A percentile compares a stretch with the other conserved stretches of the same genome.
Conservation (phyloP, 2,888 invertebrate genomes). For the Cheiracanthium punctorium region DNA sequence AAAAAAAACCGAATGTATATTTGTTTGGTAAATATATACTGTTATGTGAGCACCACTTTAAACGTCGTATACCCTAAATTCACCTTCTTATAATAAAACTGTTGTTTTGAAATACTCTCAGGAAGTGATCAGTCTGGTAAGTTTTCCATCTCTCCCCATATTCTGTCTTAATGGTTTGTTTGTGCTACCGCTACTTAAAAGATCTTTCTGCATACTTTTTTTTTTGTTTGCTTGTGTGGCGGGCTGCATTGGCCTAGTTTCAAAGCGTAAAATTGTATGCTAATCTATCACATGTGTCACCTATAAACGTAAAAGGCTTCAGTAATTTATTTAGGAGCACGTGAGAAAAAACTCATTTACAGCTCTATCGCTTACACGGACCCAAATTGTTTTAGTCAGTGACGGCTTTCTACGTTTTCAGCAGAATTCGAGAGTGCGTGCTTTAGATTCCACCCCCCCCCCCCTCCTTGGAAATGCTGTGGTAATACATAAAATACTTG, state of each 20-base stretch:
- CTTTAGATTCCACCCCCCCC: too few species aligned
- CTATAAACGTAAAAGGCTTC: not conserved
- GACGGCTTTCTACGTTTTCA: too few species aligned
- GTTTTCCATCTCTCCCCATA: not conserved
- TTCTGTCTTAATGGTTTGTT: not conserved
- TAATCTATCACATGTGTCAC: not conserved
- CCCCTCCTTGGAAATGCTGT: too few species aligned
- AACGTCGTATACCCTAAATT: not conserved
- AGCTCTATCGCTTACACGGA: too few species aligned
- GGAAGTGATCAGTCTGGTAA: not conserved
- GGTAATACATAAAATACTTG: too few species aligned
- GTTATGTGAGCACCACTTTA: too few species aligned
- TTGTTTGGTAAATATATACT: too few species aligned
- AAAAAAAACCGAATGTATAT: too few species aligned
- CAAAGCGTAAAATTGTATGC: constrained; percentile 20
- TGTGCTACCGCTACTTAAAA: not conserved
- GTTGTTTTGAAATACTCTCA: not conserved
- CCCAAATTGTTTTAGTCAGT: too few species aligned
- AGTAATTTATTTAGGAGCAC: not conserved
- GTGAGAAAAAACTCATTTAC: too few species aligned
- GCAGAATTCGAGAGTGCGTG: too few species aligned
- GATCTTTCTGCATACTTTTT: not conserved
- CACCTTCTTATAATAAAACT: not conserved
- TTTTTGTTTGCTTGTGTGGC: not conserved
- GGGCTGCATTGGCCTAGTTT: not conserved